These are phyloP conservation scores for Acanthornis magna DNA, from an alignment of 2,797 vertebrate species.

Conservation along the genomic window DNA sequence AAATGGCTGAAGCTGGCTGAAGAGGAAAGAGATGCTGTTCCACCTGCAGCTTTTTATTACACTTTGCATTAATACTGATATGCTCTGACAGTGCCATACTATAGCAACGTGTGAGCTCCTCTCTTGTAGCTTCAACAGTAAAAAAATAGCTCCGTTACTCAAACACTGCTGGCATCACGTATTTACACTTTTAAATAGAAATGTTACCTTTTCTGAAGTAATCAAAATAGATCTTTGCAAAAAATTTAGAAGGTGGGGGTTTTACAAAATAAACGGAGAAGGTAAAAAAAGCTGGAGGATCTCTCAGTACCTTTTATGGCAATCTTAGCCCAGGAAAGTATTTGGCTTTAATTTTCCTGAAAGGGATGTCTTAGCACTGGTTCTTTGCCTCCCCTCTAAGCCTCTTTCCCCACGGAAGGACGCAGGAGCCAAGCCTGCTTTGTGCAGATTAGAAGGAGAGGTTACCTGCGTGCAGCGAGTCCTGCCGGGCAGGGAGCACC, in stretches of 20 bases:
- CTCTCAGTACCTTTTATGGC: constrained; percentile 65
- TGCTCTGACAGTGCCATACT: constrained; percentile 46
- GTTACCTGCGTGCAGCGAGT: not conserved
- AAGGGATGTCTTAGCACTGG: constrained; percentile 1
- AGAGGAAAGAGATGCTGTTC: constrained; percentile 48
- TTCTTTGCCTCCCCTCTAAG: constrained; percentile 3
- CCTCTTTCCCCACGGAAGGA: not conserved
- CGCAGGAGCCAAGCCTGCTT: not conserved
- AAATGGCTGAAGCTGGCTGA: constrained; percentile 46
- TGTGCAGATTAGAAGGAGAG: constrained; percentile 20
- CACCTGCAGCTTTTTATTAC: constrained; percentile 22
- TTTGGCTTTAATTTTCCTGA: constrained; percentile 53
- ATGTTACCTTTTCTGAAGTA: constrained; percentile 71
- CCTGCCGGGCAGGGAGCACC: not conserved
- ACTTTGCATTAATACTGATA: constrained; percentile 45
- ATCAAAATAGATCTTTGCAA: constrained; percentile 81
- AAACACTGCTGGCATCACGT: constrained; percentile 67
- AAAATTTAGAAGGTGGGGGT: constrained; percentile 71
- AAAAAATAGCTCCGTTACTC: constrained; percentile 73
- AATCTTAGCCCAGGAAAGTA: constrained; percentile 9
- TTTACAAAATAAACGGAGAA: constrained; percentile 72
- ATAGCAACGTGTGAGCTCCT: constrained; percentile 25
- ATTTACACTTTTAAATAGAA: constrained; percentile 82
- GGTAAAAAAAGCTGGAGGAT: constrained; percentile 64
- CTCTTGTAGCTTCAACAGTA: constrained; percentile 37